Evolutionary conservation across 2,797 vertebrate species (phyloP).

Genomic region (Melanotaenia parkinsoni): DNA sequence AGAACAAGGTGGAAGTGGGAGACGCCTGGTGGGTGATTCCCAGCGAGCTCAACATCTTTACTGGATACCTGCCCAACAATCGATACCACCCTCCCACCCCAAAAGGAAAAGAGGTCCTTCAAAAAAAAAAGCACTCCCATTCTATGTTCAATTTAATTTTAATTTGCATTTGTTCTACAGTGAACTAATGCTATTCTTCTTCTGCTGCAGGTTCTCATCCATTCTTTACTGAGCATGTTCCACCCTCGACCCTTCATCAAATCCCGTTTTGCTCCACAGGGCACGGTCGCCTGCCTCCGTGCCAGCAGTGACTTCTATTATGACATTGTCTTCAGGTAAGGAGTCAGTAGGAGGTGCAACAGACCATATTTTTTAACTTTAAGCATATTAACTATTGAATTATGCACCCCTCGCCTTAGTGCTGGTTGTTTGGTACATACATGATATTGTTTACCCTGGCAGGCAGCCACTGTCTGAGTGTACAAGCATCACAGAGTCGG

Average conservation of each 20-base stretch:
- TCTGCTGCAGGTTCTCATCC: slow-evolving; percentile 87
- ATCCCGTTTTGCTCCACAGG: slow-evolving; percentile 95
- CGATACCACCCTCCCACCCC: slow-evolving; percentile 93
- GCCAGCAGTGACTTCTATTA: slow-evolving; percentile 93
- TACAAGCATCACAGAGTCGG: slow-evolving; percentile 7
- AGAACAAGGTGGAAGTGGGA: slow-evolving; percentile 85
- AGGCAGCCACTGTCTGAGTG: slow-evolving; percentile 21
- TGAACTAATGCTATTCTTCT: neutral
- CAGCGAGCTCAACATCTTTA: slow-evolving; percentile 95
- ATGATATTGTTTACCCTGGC: slow-evolving; percentile 8
- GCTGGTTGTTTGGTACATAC: slow-evolving; percentile 14
- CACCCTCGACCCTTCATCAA: slow-evolving; percentile 94
- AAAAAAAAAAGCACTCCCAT: neutral
- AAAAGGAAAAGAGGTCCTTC: slow-evolving; percentile 93
- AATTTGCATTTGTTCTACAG: neutral
- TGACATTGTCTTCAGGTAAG: slow-evolving; percentile 91
- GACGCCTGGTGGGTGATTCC: slow-evolving; percentile 96
- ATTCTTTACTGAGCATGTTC: slow-evolving; percentile 94
- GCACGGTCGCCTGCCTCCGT: slow-evolving; percentile 91
- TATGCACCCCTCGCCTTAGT: slow-evolving; percentile 4
- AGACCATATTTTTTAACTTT: neutral
- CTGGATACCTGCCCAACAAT: slow-evolving; percentile 95
- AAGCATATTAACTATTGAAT: neutral
- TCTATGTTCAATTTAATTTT: neutral
- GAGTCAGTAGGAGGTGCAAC: neutral